Evolutionary conservation across 1,140 invertebrate species (phyloP), one percentile per base, ranked within the genome.

Genomic region (Caenorhabditis brenneri): DNA sequence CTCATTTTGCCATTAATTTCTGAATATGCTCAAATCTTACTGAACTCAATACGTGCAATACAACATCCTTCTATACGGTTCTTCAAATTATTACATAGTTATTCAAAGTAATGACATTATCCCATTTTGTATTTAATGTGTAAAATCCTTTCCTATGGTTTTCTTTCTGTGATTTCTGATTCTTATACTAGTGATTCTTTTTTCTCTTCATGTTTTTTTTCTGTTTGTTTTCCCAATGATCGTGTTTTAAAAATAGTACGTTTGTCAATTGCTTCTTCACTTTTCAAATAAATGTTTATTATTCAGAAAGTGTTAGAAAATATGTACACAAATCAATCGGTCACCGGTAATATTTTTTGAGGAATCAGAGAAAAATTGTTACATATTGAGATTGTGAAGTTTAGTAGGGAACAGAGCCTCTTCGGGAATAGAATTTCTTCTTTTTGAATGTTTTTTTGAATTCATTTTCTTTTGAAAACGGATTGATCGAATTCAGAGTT

Each of bases 331-430:
- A 74, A 74, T 74, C 46, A 24, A 16, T 15, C 6, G 24, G 19
- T n/a, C 36, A 74, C 65, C 65, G 65, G 65, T 74, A 74, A 42
- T 74, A 74, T 74, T n/a, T 74, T 42, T 24, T 74, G 65, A 74
- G 65, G 42, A 74, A 42, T 42, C 65, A 15, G 15, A 65, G 31
- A 10, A 19, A 42, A 74, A 24, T 74, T 74, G 65, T 39, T 74
- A 46, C 36, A 74, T 42, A 74, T 10, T 74, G 65, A 74, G 33
- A 74, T 74, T 39, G 36, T n/a, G 36, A 19, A 46, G n/a, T 46
- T 74, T 74, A 74, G 36, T 42, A 74, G 36, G 33, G 33, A 42
- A 42, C 36, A 7, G 65, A 74, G 5, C 65, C 65, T 22, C 65
- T n/a, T 42, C 65, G 36, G 9, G 65, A 74, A 12, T 31, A 74